These are phyloP conservation scores for Nerophis ophidion DNA, from an alignment of 2,113 vertebrate species.

Conservation along the genomic window DNA sequence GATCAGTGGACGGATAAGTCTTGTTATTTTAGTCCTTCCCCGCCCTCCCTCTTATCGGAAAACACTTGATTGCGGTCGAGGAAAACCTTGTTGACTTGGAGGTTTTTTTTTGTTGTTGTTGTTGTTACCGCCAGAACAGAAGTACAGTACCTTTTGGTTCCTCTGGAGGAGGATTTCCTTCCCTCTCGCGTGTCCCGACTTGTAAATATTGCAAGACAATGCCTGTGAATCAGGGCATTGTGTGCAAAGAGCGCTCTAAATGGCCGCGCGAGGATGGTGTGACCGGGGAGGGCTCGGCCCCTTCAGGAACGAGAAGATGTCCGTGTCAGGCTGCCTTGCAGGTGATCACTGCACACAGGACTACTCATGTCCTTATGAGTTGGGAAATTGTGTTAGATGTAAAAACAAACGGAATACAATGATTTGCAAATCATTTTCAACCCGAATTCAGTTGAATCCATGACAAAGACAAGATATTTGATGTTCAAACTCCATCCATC, in stretches of 20 bases:
- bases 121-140: neutral
- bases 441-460: too few relatives aligned
- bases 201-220: conserved; percentile 38
- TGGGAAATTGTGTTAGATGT: too few relatives aligned
- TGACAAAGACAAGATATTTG: too few relatives aligned
- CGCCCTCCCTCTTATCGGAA: neutral
- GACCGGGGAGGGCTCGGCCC: conserved; percentile 42
- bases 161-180: conserved; percentile 48
- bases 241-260: conserved; percentile 40
- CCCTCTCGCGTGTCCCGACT: conserved; percentile 28
- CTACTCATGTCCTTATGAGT: too few relatives aligned
- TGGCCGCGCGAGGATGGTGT: conserved; percentile 45
- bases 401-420: too few relatives aligned
- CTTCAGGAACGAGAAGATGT: conserved; percentile 6
- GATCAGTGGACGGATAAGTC: neutral
- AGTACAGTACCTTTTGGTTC: conserved; percentile 17
- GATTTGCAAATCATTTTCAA: too few relatives aligned
- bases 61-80: neutral
- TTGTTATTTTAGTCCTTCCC: neutral
- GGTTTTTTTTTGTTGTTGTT: neutral
- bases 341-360: too few relatives aligned
- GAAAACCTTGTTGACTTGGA: neutral
- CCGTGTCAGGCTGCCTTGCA: conserved; percentile 3
- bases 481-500: too few relatives aligned
- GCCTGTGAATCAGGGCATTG: conserved; percentile 31